phyloP scores from a whole-genome alignment of 2,797 vertebrate species.

The Mus minutoides region DNA sequence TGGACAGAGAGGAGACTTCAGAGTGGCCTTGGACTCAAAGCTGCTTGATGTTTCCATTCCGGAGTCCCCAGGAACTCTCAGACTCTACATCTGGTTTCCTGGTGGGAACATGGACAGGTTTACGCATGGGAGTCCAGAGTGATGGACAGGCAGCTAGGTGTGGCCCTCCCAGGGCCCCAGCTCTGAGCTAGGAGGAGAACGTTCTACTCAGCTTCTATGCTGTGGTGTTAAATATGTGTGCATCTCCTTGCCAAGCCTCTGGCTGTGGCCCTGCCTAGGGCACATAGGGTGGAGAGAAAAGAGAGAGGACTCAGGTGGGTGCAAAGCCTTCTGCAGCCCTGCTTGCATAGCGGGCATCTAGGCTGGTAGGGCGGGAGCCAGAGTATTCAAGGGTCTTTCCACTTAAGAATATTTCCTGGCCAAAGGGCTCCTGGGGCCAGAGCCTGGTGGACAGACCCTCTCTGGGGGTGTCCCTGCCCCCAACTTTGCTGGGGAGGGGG shows the following conservation, averaged over 20 bases:
- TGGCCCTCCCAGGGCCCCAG: neutral
- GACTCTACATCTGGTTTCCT: neutral
- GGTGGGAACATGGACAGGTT: neutral
- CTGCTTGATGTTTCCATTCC: too few relatives aligned
- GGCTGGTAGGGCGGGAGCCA: accelerated
- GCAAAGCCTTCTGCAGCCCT: neutral
- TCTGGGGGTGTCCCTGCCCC: constrained; percentile 23
- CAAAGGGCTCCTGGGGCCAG: neutral
- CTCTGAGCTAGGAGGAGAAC: neutral
- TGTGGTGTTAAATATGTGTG: neutral
- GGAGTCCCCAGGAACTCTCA: too few relatives aligned
- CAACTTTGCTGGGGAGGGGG: constrained; percentile 45
- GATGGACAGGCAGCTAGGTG: neutral
- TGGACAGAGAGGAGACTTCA: neutral
- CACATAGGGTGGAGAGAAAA: too few relatives aligned
- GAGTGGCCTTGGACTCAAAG: accelerated
- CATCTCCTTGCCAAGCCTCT: neutral
- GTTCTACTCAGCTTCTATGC: neutral
- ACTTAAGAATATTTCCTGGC: neutral
- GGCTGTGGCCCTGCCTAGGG: neutral
- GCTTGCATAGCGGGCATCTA: neutral
- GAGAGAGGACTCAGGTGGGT: neutral
- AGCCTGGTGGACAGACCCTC: neutral
- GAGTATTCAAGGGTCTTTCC: neutral
- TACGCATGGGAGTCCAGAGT: neutral